These are phyloP conservation scores for Delichon dasypus DNA, from an alignment of 2,797 vertebrate genomes.

Conservation along the genomic window DNA sequence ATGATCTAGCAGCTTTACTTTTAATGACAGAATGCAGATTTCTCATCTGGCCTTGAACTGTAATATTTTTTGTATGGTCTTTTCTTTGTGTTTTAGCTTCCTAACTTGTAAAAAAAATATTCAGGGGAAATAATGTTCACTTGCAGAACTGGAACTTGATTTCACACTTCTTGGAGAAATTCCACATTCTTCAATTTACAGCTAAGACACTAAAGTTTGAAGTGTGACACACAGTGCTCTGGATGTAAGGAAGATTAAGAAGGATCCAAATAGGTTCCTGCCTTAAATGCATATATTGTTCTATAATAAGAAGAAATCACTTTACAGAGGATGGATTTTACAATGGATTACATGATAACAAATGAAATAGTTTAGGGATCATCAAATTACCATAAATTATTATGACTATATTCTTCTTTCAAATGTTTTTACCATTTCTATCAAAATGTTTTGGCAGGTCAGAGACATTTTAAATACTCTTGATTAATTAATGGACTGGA, in stretches of 20 bases:
- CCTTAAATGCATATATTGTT: not conserved
- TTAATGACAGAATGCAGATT: not conserved
- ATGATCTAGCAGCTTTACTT: not conserved
- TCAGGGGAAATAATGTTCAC: constrained; percentile 46
- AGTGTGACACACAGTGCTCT: not conserved
- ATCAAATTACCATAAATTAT: not conserved
- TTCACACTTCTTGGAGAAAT: constrained; percentile 53
- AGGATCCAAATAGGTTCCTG: not conserved
- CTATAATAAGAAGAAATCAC: not conserved
- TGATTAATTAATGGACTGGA: not conserved
- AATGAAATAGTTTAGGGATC: not conserved
- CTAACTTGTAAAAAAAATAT: not conserved
- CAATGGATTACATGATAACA: not conserved
- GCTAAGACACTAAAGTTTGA: constrained; percentile 6
- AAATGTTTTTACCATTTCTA: not conserved
- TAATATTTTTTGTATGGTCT: not conserved
- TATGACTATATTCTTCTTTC: not conserved
- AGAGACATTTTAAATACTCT: not conserved
- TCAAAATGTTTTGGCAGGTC: not conserved
- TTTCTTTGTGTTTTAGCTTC: not conserved
- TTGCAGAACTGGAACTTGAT: constrained; percentile 58
- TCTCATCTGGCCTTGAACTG: not conserved
- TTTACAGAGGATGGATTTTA: not conserved
- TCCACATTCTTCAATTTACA: constrained; percentile 25
- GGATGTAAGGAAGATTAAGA: not conserved